These are phyloP conservation scores for Dendroctonus ponderosae DNA, from an alignment of 1,140 invertebrate species.

Conservation along the genomic window DNA sequence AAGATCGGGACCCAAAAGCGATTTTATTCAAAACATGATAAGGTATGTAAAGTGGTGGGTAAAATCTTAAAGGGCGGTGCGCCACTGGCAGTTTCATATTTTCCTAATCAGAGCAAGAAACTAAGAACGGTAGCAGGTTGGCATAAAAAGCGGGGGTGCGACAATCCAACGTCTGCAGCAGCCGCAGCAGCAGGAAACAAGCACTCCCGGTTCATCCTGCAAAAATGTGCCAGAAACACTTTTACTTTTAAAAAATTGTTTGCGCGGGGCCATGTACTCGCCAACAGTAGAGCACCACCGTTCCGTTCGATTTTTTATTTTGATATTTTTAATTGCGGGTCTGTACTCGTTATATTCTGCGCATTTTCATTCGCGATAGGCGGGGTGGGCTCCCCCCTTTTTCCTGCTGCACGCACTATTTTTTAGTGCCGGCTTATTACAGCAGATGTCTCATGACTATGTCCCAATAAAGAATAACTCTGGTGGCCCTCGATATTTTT, in stretches of 20 bases:
- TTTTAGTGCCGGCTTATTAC: slow-evolving; percentile 54
- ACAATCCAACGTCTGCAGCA: slow-evolving; percentile 18
- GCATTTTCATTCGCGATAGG: slow-evolving; percentile 53
- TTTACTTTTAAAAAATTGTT: slow-evolving; percentile 31
- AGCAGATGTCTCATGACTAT: slow-evolving; percentile 54
- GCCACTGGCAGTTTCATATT: slow-evolving; percentile 32
- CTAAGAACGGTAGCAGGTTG: slow-evolving; percentile 26
- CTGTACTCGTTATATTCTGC: slow-evolving; percentile 54
- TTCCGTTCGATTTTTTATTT: slow-evolving; percentile 49
- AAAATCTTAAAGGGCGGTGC: background rate
- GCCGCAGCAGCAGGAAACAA: slow-evolving; percentile 16
- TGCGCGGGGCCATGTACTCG: slow-evolving; percentile 21
- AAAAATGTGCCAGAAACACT: slow-evolving; percentile 25
- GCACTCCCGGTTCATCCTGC: slow-evolving; percentile 10
- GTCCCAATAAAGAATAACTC: slow-evolving; percentile 53
- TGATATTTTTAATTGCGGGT: slow-evolving; percentile 54
- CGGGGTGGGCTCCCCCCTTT: slow-evolving; percentile 35
- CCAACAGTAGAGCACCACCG: slow-evolving; percentile 10
- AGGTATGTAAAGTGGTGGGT: too few relatives aligned
- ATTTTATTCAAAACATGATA: too few relatives aligned
- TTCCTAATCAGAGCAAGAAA: slow-evolving; percentile 30
- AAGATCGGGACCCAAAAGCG: too few relatives aligned
- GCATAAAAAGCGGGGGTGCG: slow-evolving; percentile 21
- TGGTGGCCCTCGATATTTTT: slow-evolving; percentile 44
- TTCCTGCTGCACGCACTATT: slow-evolving; percentile 50